Base-by-base conservation (phyloP, 2,797 vertebrate species). In the Silurus lanzhouensis region DNA sequence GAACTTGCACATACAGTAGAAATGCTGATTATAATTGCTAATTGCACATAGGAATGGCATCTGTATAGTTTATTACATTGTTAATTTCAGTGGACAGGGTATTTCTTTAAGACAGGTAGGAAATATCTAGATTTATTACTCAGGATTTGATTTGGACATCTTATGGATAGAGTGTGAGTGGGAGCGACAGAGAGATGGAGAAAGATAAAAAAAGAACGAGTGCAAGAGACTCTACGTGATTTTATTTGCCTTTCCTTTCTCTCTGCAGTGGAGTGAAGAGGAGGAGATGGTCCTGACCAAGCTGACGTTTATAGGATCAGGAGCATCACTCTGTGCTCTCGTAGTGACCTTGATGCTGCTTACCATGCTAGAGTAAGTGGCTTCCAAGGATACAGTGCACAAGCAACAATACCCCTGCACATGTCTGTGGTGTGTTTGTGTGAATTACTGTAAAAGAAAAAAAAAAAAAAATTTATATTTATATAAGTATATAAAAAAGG, bases 341-440 rank as follows among this genome's bases (percentile, higher is more conserved):
- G 88, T 96, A 88, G 94, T 96, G 92, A 96, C 96, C 89, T 92
- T 96, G 94, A 95, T 95, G 93, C 93, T 96, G 87, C 95, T 96
- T 91, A 96, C 94, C 8, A 93, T 96, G 83, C 89, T 96, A 76
- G 95, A 96, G 95, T 96, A 91, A 96, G 96, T 95, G 86, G 63
- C 87, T 88, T 87, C 70, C 79, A 87, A 68, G 22, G 77, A 84
- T 86, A 64, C 79, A 72, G 63, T 77, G 10, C 48, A 61, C 83
- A 61, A 14, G 67, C 84, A 84, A 83, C 31, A 66, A 78, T 82
- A 82, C 55, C 60, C 46, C 61, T 67, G 57, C 58, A 31, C 57
- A 76, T 61, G 58, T 86, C 79, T 70, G 63, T 74, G 46, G n/a
- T 66, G 15, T 74, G 67, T 38, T 38, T 38, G 38, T 38, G 38